Conservation (phyloP, 2,113 vertebrate genomes). For the Probosciger aterrimus region DNA sequence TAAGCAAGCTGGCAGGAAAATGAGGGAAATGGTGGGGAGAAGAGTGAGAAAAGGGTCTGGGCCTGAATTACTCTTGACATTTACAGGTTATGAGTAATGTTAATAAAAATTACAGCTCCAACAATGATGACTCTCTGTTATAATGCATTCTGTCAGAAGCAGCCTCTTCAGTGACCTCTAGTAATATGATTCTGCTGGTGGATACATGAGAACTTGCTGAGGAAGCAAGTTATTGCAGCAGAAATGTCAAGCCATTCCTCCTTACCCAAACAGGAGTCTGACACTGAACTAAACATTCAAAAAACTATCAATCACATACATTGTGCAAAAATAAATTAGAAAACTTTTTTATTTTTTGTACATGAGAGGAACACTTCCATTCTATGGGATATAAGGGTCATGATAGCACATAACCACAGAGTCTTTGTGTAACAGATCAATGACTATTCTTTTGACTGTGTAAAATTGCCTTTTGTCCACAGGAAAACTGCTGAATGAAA, state of each 20-base stretch:
- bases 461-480: slow-evolving; percentile 46
- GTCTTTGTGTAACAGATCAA: slow-evolving; percentile 26
- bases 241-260: slow-evolving; percentile 47
- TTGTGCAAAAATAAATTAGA: not conserved
- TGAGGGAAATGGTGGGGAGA: not conserved
- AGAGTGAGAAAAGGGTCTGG: not conserved
- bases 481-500: slow-evolving; percentile 59
- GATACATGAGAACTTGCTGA: slow-evolving; percentile 44
- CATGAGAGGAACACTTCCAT: not conserved
- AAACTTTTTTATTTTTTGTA: not conserved
- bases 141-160: slow-evolving; percentile 32
- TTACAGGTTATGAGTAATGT: slow-evolving; percentile 26
- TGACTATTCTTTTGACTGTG: slow-evolving; percentile 5
- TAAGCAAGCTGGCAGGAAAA: slow-evolving; percentile 1
- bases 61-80: slow-evolving; percentile 27
- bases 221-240: slow-evolving; percentile 17
- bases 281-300: not conserved
- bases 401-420: not conserved
- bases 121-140: not conserved
- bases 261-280: slow-evolving; percentile 24
- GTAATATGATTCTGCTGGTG: slow-evolving; percentile 40
- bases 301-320: not conserved
- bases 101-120: slow-evolving; percentile 58
- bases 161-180: slow-evolving; percentile 38
- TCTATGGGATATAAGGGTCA: not conserved